A percentile compares a stretch with the other conserved stretches of the same genome.
These are phyloP conservation scores for Aplysia californica DNA, from an alignment of 1,140 invertebrate species.

Conservation along the genomic window DNA sequence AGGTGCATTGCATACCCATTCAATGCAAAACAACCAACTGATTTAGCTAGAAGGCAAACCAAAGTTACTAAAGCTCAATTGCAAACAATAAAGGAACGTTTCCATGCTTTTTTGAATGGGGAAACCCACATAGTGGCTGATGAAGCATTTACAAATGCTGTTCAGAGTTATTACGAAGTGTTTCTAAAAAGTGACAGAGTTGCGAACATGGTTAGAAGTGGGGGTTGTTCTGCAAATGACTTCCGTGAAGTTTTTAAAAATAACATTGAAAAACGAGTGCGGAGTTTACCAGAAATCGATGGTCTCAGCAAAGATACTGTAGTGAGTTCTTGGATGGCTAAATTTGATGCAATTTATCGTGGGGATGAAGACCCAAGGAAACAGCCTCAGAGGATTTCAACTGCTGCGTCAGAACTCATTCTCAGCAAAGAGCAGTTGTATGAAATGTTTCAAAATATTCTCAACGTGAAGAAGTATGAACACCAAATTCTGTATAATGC, in stretches of 20 bases:
- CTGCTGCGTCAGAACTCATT: conserved; percentile 66
- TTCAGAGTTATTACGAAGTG: conserved; percentile 97
- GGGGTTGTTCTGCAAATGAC: conserved; percentile 97
- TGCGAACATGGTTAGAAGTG: conserved; percentile 94
- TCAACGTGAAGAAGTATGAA: conserved; percentile 99
- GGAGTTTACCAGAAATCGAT: conserved; percentile 98
- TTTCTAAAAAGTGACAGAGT: conserved; percentile 97
- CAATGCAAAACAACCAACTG: conserved; percentile 98
- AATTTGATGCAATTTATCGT: conserved; percentile 99
- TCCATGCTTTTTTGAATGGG: conserved; percentile 83
- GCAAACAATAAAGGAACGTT: conserved; percentile 93
- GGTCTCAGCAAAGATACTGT: conserved; percentile 99
- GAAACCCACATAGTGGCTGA: conserved; percentile 96
- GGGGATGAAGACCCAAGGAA: conserved; percentile 73
- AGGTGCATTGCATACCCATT: conserved; percentile 99
- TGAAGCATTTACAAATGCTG: conserved; percentile 98
- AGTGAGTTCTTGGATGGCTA: conserved; percentile 98
- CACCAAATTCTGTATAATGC: conserved; percentile 99
- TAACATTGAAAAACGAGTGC: conserved; percentile 96
- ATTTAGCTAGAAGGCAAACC: conserved; percentile 80
- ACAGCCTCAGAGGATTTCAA: conserved; percentile 63
- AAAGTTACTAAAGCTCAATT: conserved; percentile 97
- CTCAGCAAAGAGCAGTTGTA: conserved; percentile 78
- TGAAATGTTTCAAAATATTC: conserved; percentile 99
- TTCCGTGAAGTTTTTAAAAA: conserved; percentile 97